Base-by-base conservation (phyloP, 2,888 invertebrate species). In the Ptilodon capucinus region DNA sequence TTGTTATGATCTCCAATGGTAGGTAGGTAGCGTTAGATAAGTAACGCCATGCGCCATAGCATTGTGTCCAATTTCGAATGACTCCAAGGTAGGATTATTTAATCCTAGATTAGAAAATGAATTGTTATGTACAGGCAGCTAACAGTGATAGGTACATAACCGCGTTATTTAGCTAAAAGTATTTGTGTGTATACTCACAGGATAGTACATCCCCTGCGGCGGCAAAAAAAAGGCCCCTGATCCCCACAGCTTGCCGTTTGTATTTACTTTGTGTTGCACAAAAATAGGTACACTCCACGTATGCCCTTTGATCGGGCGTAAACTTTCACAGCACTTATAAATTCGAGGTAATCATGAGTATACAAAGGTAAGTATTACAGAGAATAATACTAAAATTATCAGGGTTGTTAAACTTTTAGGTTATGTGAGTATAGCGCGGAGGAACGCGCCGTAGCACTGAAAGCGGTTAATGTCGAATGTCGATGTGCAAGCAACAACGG, bases 131-230 rank as follows among this genome's bases (percentile, higher is more conserved):
- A 44, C n/a, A n/a, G n/a, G n/a, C n/a, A n/a, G n/a, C n/a, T n/a
- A n/a, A n/a, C n/a, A n/a, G n/a, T 36, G 25, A 34, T 45, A 38
- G 34, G 6, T 45, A 40, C 39, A 45, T 16, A 42, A 49, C 45
- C 50, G 54, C 18, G 43, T 50, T 44, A 40, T 45, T 13, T 35
- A 13, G 18, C 16, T 48, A 46, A 39, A 54, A 42, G 55, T 57
- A 64, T 54, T 57, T 44, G 54, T 57, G 57, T 49, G 57, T 60
- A 81, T 89, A 95, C 96, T 96, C 93, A 97, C 97, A 95, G 97
- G 97, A 94, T 97, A 97, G 93, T 97, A 97, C 95, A 97, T 96
- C 95, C 97, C 97, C 95, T 97, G 97, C 93, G 96, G 96, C 95
- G 97, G 96, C 95, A 97, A 95, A 93, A 97, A 97, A 93, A 96